Conservation (phyloP, 1,140 invertebrate genomes). For the Conus betulinus region DNA sequence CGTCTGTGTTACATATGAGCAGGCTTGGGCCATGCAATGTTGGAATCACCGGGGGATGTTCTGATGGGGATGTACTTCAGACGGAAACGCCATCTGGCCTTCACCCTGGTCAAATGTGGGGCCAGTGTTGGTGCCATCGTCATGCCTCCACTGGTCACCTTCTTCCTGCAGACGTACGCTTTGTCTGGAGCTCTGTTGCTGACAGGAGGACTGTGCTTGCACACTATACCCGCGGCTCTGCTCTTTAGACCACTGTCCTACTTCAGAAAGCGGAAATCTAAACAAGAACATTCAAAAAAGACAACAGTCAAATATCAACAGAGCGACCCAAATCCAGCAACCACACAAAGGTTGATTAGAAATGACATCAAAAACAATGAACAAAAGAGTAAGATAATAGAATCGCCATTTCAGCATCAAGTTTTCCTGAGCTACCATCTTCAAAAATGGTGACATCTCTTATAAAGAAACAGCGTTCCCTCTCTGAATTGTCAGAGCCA, state of each 20-base stretch:
- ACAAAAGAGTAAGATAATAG: background rate
- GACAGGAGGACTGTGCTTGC: constrained; percentile 30
- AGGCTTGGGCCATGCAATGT: constrained; percentile 3
- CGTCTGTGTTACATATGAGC: background rate
- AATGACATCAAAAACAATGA: background rate
- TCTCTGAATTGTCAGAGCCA: no score
- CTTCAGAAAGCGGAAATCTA: background rate
- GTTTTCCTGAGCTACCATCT: no score
- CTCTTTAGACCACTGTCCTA: constrained; percentile 30
- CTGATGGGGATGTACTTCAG: constrained; percentile 37
- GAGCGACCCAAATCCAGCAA: background rate
- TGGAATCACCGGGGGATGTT: background rate
- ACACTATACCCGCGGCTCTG: constrained; percentile 28
- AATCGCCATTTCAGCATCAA: background rate
- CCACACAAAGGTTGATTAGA: background rate
- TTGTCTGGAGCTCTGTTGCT: constrained; percentile 38
- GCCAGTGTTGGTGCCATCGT: constrained; percentile 31
- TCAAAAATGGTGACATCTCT: no score
- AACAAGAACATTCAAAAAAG: background rate
- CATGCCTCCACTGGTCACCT: constrained; percentile 31
- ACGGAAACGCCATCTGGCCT: constrained; percentile 32
- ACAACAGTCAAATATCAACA: background rate
- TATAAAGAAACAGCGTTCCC: no score
- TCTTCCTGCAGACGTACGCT: constrained; percentile 30
- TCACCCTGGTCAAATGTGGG: constrained; percentile 31